Evolutionary conservation across 2,113 vertebrate species (phyloP).

Genomic region (Xiphorhynchus elegans): DNA sequence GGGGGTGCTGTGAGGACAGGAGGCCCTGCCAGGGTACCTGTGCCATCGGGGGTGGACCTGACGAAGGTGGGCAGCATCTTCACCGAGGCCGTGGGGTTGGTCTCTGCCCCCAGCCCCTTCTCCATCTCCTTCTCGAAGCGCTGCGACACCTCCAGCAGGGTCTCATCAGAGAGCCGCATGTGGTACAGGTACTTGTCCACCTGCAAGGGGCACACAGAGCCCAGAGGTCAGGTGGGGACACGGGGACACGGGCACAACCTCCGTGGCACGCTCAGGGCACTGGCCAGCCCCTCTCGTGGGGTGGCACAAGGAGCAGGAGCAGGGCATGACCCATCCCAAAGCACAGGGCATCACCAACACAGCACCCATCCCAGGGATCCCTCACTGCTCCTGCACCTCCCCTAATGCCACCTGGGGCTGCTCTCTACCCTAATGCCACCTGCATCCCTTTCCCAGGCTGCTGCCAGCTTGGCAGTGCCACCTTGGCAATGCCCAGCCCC

Average conservation of each 20-base stretch:
- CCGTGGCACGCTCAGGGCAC: accelerated
- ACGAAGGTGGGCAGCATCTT: constrained; percentile 97
- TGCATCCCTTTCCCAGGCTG: not conserved
- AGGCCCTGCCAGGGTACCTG: constrained; percentile 75
- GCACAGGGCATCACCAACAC: accelerated
- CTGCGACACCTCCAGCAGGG: constrained; percentile 85
- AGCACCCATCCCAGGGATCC: not conserved
- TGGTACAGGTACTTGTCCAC: constrained; percentile 89
- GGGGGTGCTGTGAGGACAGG: no score
- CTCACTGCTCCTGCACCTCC: accelerated
- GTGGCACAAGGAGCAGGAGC: not conserved
- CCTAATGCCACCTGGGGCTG: accelerated
- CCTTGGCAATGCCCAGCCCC: not conserved
- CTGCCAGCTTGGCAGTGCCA: no score
- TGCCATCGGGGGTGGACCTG: constrained; percentile 93
- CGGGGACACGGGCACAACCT: not conserved
- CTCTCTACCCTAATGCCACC: not conserved
- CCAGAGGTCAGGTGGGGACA: not conserved
- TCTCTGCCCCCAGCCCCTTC: constrained; percentile 89
- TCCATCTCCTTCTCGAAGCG: constrained; percentile 93
- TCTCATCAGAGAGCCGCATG: constrained; percentile 88
- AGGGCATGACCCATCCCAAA: not conserved
- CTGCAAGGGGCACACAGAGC: constrained; percentile 55
- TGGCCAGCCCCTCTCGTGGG: accelerated
- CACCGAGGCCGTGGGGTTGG: constrained; percentile 89